Conservation (phyloP, 2,888 invertebrate genomes). For the Volucella bombylans region DNA sequence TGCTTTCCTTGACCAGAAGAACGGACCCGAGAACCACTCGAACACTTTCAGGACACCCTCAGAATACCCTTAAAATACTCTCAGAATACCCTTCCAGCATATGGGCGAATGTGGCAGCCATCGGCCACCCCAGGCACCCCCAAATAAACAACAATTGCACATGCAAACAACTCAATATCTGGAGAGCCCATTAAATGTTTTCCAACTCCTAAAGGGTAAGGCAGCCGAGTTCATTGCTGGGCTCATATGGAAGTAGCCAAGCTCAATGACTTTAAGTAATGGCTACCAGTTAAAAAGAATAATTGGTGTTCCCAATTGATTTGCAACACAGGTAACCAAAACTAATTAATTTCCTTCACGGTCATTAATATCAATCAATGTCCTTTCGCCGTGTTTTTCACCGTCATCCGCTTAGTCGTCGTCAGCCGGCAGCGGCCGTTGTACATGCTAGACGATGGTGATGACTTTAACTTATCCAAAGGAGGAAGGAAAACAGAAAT, state of each 20-base stretch:
- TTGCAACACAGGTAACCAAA: conserved; percentile 73
- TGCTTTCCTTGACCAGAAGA: conserved; percentile 48
- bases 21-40: neutral
- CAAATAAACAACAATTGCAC: conserved; percentile 25
- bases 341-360: conserved; percentile 70
- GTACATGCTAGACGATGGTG: neutral
- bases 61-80: no score
- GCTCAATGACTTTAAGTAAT: conserved; percentile 72
- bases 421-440: no score
- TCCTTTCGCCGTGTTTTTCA: conserved; percentile 55
- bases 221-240: conserved; percentile 18
- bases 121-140: neutral
- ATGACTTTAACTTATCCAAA: conserved; percentile 26
- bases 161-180: conserved; percentile 63
- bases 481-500: conserved; percentile 18
- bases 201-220: conserved; percentile 18
- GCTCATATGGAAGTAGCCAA: conserved; percentile 39
- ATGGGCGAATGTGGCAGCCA: no score
- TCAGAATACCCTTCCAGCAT: no score
- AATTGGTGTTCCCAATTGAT: conserved; percentile 73
- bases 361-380: conserved; percentile 74
- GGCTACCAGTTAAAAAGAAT: conserved; percentile 72
- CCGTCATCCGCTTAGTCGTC: conserved; percentile 38
- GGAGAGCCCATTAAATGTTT: conserved; percentile 52
- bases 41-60: no score